Evolutionary conservation across 2,888 invertebrate genomes (phyloP).

Genomic region (Erannis defoliaria): DNA sequence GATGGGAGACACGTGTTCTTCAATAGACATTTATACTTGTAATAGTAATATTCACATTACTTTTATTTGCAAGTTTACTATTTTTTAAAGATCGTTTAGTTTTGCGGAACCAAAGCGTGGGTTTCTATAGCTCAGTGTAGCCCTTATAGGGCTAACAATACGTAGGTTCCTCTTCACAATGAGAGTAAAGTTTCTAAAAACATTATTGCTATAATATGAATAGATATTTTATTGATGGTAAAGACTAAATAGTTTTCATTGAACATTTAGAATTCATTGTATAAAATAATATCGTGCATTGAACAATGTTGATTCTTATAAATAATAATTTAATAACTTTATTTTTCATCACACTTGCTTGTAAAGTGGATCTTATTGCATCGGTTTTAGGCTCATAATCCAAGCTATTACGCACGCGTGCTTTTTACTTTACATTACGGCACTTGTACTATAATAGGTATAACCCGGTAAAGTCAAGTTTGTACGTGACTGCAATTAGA

Average conservation of each 20-base stretch:
- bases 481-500: too few species aligned
- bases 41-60: too few species aligned
- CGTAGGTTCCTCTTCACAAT: conserved; percentile 40
- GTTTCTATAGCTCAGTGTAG: conserved; percentile 33
- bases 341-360: too few species aligned
- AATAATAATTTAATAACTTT: too few species aligned
- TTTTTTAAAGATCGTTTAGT: conserved; percentile 43
- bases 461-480: too few species aligned
- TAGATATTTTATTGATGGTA: conserved; percentile 24
- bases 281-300: not conserved
- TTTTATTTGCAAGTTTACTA: conserved; percentile 31
- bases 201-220: conserved; percentile 26
- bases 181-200: conserved; percentile 26
- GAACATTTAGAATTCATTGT: not conserved
- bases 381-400: too few species aligned
- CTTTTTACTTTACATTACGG: too few species aligned
- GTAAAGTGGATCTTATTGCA: too few species aligned
- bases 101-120: conserved; percentile 43
- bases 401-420: too few species aligned
- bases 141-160: conserved; percentile 34
- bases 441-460: too few species aligned
- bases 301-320: not conserved
- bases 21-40: conserved; percentile 17
- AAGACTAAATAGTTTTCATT: not conserved
- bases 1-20: conserved; percentile 36